Evolutionary conservation across 1,140 invertebrate species (phyloP).

Genomic region (Scaptodrosophila lebanonensis): DNA sequence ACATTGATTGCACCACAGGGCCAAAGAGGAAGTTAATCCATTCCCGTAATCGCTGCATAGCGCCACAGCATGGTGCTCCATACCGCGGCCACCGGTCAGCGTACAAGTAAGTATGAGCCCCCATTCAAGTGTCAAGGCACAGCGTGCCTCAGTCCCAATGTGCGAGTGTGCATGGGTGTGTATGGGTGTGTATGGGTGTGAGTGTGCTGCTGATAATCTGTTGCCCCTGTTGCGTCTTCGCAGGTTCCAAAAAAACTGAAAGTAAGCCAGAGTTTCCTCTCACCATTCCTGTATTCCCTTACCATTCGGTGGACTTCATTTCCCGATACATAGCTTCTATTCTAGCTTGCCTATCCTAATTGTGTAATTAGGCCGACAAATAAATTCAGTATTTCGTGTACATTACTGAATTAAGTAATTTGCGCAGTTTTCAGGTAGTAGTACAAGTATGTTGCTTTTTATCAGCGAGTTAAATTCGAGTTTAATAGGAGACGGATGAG

Average conservation of each 20-base stretch:
- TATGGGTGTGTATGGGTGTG: conserved; percentile 16
- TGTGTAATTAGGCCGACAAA: too few species aligned
- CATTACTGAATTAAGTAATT: too few species aligned
- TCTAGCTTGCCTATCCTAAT: too few species aligned
- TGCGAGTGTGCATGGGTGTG: conserved; percentile 4
- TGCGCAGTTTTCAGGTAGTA: too few species aligned
- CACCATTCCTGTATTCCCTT: too few species aligned
- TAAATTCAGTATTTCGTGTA: too few species aligned
- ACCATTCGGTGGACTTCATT: too few species aligned
- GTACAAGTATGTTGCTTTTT: too few species aligned
- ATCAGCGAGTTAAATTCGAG: too few species aligned
- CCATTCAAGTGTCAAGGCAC: conserved; percentile 68
- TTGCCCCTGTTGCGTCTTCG: neutral
- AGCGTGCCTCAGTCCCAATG: conserved; percentile 13
- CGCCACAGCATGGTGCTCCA: conserved; percentile 71
- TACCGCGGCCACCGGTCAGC: neutral
- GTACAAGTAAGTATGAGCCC: conserved; percentile 22
- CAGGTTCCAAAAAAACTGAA: conserved; percentile 32
- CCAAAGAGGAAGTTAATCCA: conserved; percentile 68
- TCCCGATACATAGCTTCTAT: too few species aligned
- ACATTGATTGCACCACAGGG: neutral
- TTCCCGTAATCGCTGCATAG: conserved; percentile 68
- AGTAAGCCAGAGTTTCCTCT: conserved; percentile 19
- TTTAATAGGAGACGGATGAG: too few species aligned
- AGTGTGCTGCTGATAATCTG: conserved; percentile 48